These are phyloP conservation scores for Phyllotreta striolata DNA, from an alignment of 2,888 invertebrate species.

Conservation along the genomic window DNA sequence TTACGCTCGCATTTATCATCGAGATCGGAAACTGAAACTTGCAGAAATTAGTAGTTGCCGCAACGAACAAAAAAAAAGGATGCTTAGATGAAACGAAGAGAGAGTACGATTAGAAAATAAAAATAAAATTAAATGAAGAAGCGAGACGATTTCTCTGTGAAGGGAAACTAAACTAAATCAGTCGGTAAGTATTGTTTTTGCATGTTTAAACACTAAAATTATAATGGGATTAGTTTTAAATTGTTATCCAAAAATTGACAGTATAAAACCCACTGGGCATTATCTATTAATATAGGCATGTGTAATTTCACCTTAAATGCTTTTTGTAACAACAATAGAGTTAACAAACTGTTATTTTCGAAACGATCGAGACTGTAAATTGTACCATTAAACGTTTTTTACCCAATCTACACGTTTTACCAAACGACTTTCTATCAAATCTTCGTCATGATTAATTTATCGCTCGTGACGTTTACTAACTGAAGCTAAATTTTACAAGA, in stretches of 20 bases:
- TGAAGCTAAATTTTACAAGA: neutral
- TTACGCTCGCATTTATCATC: too few species aligned
- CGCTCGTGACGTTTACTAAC: conserved; percentile 10
- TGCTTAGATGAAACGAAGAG: conserved; percentile 7
- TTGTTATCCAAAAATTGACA: too few species aligned
- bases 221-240: conserved; percentile 2
- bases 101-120: conserved; percentile 3
- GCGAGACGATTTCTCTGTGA: conserved; percentile 7
- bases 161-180: conserved; percentile 1
- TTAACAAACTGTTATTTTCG: too few species aligned
- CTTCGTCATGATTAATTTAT: conserved; percentile 5
- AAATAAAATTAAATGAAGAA: conserved; percentile 6
- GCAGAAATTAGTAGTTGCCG: neutral
- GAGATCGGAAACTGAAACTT: neutral
- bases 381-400: conserved; percentile 5
- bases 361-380: conserved; percentile 1
- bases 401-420: neutral
- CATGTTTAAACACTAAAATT: too few species aligned
- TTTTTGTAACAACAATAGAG: too few species aligned
- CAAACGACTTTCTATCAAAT: conserved; percentile 11
- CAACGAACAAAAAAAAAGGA: neutral
- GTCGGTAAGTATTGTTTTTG: neutral
- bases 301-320: too few species aligned
- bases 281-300: too few species aligned
- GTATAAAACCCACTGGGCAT: neutral